Evolutionary conservation across 2,797 vertebrate species (phyloP).

Genomic region (Pangasius sanitwongsei): DNA sequence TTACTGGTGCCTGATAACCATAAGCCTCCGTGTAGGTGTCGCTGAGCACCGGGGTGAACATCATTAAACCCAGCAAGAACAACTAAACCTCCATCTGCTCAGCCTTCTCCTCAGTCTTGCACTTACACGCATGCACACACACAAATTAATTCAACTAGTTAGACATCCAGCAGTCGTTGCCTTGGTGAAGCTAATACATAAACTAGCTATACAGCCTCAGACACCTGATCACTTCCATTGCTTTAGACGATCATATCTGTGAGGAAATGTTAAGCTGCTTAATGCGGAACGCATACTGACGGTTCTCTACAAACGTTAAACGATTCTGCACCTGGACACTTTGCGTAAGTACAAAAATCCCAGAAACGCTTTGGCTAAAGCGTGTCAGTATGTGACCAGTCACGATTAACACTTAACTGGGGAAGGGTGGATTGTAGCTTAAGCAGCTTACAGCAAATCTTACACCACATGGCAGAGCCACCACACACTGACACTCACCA

Average conservation of each 20-base stretch:
- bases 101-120: conserved; percentile 5
- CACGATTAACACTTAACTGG: conserved; percentile 33
- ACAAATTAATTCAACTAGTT: conserved; percentile 11
- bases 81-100: conserved; percentile 77
- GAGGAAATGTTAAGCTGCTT: background rate
- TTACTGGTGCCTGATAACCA: conserved; percentile 47
- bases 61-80: conserved; percentile 63
- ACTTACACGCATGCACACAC: background rate
- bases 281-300: no score
- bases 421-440: conserved; percentile 9
- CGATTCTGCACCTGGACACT: background rate
- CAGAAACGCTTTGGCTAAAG: background rate
- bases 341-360: background rate
- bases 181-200: background rate
- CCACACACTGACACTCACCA: conserved; percentile 51
- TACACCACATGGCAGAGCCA: conserved; percentile 46
- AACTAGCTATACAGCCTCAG: background rate
- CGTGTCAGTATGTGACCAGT: background rate
- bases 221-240: background rate
- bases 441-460: conserved; percentile 48
- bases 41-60: conserved; percentile 60
- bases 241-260: background rate
- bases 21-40: conserved; percentile 36
- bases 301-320: background rate
- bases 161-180: background rate